Evolutionary conservation across 2,888 invertebrate species (phyloP), one percentile per base, ranked within the genome.

Genomic region (Allolobophora icterica): DNA sequence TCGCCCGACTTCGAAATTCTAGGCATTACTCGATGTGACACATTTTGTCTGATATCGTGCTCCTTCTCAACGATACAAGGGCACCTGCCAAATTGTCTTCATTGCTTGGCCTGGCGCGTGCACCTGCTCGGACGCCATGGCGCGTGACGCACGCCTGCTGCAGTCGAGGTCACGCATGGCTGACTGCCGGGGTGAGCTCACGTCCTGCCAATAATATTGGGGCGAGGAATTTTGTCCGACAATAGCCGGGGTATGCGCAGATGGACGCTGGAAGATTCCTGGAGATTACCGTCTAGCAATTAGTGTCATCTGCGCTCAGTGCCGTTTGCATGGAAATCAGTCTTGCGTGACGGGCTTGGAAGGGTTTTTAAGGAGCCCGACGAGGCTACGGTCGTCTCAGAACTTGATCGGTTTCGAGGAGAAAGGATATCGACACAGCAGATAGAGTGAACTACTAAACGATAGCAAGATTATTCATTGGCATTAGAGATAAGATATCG

Each of bases 261-360:
- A 17, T 87, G 33, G 87, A 38, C 87, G 87, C 34, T 87, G 87
- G 87, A 35, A 38, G 38, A 87, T 87, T 87, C 87, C 38, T 24
- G 87, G 87, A 87, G 34, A 87, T 38, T 38, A 87, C 87, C 87
- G 38, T 34, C 87, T 33, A n/a, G 35, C 34, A 87, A 87, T 87
- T 87, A 87, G 87, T 87, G 87, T 38, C 87, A 87, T 87, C 87
- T 38, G 71, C 71, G 71, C n/a, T n/a, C 71, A 13, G 71, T 71
- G 71, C n/a, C 71, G 71, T 71, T 71, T 71, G 71, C 71, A 71
- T 71, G 13, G 30, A n/a, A 71, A n/a, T 71, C 71, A 71, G 71
- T 71, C 71, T n/a, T 71, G 30, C n/a, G 71, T 71, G 30, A 71
- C 3, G 71, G 71, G 30, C 0, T 71, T n/a, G n/a, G 71, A 71